These are phyloP conservation scores for Stegodyphus dumicola DNA, from an alignment of 1,140 invertebrate species.

Conservation along the genomic window DNA sequence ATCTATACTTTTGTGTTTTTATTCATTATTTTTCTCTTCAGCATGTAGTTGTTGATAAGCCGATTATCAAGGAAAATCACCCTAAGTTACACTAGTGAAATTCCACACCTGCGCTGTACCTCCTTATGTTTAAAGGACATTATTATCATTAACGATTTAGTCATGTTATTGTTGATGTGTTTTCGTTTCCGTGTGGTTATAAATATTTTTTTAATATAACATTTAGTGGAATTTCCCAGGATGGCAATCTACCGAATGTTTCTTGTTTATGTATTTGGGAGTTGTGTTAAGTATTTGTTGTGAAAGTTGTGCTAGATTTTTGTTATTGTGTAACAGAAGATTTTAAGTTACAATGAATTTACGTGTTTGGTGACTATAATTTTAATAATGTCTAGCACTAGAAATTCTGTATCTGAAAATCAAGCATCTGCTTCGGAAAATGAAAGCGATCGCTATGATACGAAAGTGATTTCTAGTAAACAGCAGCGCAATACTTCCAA, in stretches of 20 bases:
- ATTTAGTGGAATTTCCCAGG: no score
- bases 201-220: background rate
- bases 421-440: constrained; percentile 48
- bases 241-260: no score
- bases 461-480: background rate
- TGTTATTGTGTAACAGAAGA: no score
- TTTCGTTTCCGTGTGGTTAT: background rate
- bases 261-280: no score
- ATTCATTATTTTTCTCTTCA: no score
- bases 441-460: constrained; percentile 38
- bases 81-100: no score
- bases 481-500: background rate
- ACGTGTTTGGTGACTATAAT: background rate
- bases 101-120: background rate
- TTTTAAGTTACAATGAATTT: no score
- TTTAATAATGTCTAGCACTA: constrained; percentile 11
- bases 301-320: no score
- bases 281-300: no score
- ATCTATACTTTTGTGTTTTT: no score
- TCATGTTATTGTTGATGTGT: background rate
- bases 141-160: background rate
- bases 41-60: no score
- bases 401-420: constrained; percentile 31
- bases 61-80: no score
- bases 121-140: background rate